phyloP scores from a whole-genome alignment of 2,113 vertebrate genomes.

The Dinomys branickii region DNA sequence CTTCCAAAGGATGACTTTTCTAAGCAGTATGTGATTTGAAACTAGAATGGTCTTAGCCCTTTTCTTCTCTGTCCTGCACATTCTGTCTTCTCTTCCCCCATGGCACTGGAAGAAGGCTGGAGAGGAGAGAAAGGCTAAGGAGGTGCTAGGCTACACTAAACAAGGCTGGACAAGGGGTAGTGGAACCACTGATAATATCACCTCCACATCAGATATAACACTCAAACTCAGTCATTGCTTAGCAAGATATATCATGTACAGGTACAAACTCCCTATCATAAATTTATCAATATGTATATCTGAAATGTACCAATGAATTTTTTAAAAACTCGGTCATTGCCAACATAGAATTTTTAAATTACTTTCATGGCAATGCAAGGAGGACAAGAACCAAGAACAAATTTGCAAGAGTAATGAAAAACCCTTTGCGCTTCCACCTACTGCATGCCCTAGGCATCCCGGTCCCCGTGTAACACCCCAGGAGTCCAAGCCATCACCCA shows the following conservation, averaged over 20 bases:
- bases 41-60: not conserved
- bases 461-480: not conserved
- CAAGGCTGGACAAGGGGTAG: not conserved
- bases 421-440: not conserved
- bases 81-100: not conserved
- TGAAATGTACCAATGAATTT: not conserved
- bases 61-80: not conserved
- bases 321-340: not conserved
- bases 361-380: conserved; percentile 2
- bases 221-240: not conserved
- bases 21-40: not conserved
- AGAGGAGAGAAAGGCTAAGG: not conserved
- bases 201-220: not conserved
- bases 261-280: not conserved
- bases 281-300: not conserved
- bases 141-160: not conserved
- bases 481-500: not conserved
- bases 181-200: not conserved
- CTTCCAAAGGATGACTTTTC: not conserved
- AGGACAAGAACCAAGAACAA: conserved; percentile 16
- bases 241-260: not conserved
- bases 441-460: not conserved
- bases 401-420: not conserved
- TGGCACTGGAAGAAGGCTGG: not conserved
- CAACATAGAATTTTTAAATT: not conserved